Base-by-base conservation (phyloP, 2,888 invertebrate genomes). In the Xanthostigma xanthostigma region DNA sequence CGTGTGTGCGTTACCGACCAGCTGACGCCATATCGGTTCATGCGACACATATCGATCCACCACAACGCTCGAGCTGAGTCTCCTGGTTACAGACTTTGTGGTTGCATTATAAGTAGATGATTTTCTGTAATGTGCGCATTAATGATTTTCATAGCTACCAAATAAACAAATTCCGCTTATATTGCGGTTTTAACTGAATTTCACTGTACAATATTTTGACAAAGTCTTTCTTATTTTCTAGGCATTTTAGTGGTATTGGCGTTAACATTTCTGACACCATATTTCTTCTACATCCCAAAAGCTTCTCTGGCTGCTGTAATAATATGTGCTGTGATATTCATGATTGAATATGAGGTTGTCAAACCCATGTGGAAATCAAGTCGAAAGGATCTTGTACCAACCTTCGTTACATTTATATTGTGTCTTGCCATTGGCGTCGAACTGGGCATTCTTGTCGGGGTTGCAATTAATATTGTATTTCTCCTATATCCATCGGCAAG, bases 281-380 rank as follows among this genome's bases (percentile, higher is more conserved):
- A 87, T 61, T 94, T 94, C 67, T 85, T 85, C 58, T 91, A 76
- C 65, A 90, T 91, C 62, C 91, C 91, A 1, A 89, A 89, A 68
- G 85, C 90, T 1, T 84, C 91, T 0, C 69, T 95, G 13, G 90
- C 91, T 36, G 90, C 92, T 3, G 92, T 95, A 42, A 93, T 95
- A 52, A 93, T 95, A 55, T 87, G 89, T 62, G 94, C 95, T 55
- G 94, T 95, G 52, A 83, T 94, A 64, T 90, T 89, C 67, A 92
- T 92, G 91, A 89, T 92, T 59, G 91, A 92, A 66, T 90, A 88
- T 64, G 87, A 88, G 71, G 84, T 86, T 43, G 80, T 89, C 1
- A 84, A 84, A 57, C 84, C 88, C 0, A 81, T 89, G 77, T 90
- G 89, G 89, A 76, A 79, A 11, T 86, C 87, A 1, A 82, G 83